Evolutionary conservation across 92 coral and sea anemone genomes (phyloP).

Genomic region (Parazoanthus swiftii): DNA sequence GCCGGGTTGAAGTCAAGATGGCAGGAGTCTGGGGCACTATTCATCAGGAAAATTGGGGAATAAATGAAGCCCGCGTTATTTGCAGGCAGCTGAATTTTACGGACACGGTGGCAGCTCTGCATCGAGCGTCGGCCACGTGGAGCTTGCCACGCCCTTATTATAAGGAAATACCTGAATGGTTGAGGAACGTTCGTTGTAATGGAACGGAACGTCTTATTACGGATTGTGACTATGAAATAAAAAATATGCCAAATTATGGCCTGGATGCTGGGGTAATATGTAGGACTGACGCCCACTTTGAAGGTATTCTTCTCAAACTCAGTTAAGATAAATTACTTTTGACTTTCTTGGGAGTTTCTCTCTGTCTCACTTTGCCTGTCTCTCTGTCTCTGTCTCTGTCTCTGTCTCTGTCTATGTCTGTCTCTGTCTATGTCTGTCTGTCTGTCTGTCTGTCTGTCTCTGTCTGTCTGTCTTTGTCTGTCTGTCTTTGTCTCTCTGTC

Average conservation of each 20-base stretch:
- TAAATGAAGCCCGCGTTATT: constrained; percentile 26
- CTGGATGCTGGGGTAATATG: constrained; percentile 41
- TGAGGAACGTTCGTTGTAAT: constrained; percentile 25
- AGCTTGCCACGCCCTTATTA: constrained; percentile 23
- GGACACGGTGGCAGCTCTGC: constrained; percentile 6
- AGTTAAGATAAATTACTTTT: not conserved
- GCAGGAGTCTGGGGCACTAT: constrained; percentile 42
- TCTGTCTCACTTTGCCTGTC: not conserved
- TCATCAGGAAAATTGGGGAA: constrained; percentile 31
- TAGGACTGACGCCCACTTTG: not conserved
- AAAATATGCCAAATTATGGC: constrained; percentile 36
- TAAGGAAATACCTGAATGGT: constrained; percentile 14
- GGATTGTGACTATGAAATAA: constrained; percentile 23
- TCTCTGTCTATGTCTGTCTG: no score
- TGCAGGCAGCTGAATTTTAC: constrained; percentile 37
- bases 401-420: no score
- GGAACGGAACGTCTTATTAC: constrained; percentile 22
- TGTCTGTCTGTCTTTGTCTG: no score
- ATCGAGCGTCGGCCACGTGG: constrained; percentile 39
- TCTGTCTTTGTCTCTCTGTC: no score
- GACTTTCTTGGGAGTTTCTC: not conserved
- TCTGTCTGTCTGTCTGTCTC: no score
- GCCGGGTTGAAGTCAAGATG: constrained; percentile 35
- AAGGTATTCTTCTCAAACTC: not conserved
- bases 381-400: no score